Evolutionary conservation across 2,113 vertebrate genomes (phyloP).

Genomic region (Crotalus viridis): DNA sequence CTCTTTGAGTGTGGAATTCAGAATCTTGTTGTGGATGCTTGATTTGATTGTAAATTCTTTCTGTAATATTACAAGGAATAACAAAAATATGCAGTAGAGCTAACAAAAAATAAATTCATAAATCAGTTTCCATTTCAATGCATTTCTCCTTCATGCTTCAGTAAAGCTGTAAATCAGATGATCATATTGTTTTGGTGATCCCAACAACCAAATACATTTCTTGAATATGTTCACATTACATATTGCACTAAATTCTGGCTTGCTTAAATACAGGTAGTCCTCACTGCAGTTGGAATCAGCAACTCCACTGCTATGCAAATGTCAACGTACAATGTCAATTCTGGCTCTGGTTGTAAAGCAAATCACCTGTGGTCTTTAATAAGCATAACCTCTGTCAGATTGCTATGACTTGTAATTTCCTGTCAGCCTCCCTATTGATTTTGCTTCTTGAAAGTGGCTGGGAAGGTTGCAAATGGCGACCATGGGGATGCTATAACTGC

Average conservation of each 20-base stretch:
- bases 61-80: slow-evolving; percentile 8
- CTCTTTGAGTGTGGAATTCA: slow-evolving; percentile 19
- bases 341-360: neutral
- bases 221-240: neutral
- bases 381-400: neutral
- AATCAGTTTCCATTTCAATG: neutral
- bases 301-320: neutral
- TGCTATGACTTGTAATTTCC: neutral
- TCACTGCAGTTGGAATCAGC: neutral
- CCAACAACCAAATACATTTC: neutral
- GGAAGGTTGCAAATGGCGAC: neutral
- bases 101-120: neutral
- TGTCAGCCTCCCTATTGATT: neutral
- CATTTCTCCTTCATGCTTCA: neutral
- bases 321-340: neutral
- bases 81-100: neutral
- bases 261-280: neutral
- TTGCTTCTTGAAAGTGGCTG: neutral
- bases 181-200: neutral
- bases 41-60: neutral
- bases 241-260: neutral
- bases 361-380: neutral
- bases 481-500: neutral
- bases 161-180: neutral
- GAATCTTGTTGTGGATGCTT: neutral